Evolutionary conservation across 2,113 vertebrate species (phyloP).

Genomic region (Recurvirostra avosetta): DNA sequence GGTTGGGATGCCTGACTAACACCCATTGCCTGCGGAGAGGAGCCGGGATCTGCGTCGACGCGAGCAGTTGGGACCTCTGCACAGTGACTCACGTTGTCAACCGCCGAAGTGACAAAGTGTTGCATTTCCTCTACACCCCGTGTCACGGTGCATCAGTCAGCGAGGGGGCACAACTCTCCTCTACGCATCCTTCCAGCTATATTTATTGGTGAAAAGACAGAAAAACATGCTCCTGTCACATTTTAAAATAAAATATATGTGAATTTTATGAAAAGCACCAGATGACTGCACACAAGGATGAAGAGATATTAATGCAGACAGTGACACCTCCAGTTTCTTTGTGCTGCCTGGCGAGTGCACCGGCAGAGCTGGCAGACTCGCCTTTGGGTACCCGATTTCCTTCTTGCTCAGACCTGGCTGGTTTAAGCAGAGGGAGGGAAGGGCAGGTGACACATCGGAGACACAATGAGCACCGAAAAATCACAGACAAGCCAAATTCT

Average conservation of each 20-base stretch:
- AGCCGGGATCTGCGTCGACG: neutral
- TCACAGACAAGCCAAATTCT: neutral
- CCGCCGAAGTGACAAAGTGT: neutral
- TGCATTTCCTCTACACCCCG: neutral
- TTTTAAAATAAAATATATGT: neutral
- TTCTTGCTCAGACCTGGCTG: neutral
- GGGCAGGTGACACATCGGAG: accelerated
- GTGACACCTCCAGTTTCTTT: constrained; percentile 28
- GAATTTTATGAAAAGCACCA: neutral
- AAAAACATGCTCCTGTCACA: constrained; percentile 18
- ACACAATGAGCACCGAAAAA: accelerated
- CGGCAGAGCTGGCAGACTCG: neutral
- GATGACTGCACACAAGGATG: neutral
- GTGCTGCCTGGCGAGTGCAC: neutral
- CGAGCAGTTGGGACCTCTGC: neutral
- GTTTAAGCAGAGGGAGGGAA: neutral
- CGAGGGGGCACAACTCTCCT: constrained; percentile 2
- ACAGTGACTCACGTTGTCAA: neutral
- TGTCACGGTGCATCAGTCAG: neutral
- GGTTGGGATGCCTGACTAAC: neutral
- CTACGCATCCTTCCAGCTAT: neutral
- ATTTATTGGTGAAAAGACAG: neutral
- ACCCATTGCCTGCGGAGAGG: neutral
- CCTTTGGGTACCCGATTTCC: neutral
- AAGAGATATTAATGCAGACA: constrained; percentile 11